Evolutionary conservation across 2,888 invertebrate species (phyloP).

Genomic region (Yponomeuta sedellus): DNA sequence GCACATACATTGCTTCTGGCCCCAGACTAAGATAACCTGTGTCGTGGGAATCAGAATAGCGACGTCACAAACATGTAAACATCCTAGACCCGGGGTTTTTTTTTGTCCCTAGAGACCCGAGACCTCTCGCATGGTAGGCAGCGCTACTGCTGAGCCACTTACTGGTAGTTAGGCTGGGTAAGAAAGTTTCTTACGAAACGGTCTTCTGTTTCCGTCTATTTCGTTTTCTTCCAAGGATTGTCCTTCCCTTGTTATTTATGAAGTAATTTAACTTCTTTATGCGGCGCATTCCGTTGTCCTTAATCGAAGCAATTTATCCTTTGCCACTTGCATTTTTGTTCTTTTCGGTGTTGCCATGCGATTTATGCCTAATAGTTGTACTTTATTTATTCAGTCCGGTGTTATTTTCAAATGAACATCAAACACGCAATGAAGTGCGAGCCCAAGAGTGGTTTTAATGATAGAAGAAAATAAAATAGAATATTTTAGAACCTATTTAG

Average conservation of each 20-base stretch:
- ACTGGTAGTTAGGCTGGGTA: too few species aligned
- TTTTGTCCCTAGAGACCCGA: too few species aligned
- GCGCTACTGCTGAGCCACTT: too few species aligned
- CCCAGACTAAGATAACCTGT: too few species aligned
- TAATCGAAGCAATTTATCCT: neutral
- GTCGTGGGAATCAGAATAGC: too few species aligned
- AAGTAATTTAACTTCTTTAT: neutral
- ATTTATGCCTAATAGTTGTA: neutral
- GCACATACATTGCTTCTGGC: too few species aligned
- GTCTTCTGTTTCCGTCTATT: neutral
- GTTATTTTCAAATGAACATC: neutral
- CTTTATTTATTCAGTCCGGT: too few species aligned
- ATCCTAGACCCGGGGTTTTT: too few species aligned
- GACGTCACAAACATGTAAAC: too few species aligned
- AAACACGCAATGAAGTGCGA: too few species aligned
- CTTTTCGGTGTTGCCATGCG: neutral
- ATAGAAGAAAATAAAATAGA: neutral
- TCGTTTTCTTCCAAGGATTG: neutral
- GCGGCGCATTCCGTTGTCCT: neutral
- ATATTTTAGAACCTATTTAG: neutral
- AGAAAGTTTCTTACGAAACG: neutral
- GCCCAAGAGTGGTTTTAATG: too few species aligned
- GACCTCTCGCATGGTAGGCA: too few species aligned
- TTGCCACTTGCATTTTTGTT: neutral
- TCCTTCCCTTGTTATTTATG: neutral